Conservation (phyloP, 2,888 invertebrate species). For the Synergus gifuensis region DNA sequence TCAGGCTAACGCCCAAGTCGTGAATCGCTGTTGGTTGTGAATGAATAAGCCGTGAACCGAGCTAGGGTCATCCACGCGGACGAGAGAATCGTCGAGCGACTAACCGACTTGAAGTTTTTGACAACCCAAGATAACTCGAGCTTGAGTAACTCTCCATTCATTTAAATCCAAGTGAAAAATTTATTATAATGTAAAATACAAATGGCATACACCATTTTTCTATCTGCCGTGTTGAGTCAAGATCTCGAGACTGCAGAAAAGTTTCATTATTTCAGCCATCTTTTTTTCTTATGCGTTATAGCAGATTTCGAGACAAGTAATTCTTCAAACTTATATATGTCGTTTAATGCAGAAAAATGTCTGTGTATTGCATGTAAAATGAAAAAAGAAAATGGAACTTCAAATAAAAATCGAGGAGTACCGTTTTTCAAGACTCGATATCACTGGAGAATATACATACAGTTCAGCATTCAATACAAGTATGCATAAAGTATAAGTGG, state of each 20-base stretch:
- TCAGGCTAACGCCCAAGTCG: slow-evolving; percentile 41
- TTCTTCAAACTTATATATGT: too few species aligned
- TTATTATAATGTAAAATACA: background rate
- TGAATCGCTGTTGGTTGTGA: slow-evolving; percentile 50
- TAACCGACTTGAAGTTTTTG: slow-evolving; percentile 13
- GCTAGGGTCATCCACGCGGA: slow-evolving; percentile 45
- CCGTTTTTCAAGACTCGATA: background rate
- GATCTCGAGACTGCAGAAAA: too few species aligned
- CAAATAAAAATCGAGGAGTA: background rate
- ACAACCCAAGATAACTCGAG: slow-evolving; percentile 22
- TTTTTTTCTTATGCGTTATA: too few species aligned
- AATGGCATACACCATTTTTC: too few species aligned
- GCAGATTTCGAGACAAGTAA: too few species aligned
- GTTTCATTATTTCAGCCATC: too few species aligned
- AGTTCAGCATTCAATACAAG: background rate
- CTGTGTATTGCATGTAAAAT: background rate
- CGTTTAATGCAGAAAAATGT: background rate
- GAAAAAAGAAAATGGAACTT: background rate
- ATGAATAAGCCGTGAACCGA: slow-evolving; percentile 53
- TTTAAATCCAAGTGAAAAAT: background rate
- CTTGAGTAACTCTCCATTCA: background rate
- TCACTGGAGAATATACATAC: background rate
- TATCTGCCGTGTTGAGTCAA: too few species aligned
- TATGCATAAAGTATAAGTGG: background rate
- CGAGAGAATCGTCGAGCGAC: slow-evolving; percentile 8